These are phyloP conservation scores for Chroicocephalus ridibundus DNA, from an alignment of 2,113 vertebrate species.

Conservation along the genomic window DNA sequence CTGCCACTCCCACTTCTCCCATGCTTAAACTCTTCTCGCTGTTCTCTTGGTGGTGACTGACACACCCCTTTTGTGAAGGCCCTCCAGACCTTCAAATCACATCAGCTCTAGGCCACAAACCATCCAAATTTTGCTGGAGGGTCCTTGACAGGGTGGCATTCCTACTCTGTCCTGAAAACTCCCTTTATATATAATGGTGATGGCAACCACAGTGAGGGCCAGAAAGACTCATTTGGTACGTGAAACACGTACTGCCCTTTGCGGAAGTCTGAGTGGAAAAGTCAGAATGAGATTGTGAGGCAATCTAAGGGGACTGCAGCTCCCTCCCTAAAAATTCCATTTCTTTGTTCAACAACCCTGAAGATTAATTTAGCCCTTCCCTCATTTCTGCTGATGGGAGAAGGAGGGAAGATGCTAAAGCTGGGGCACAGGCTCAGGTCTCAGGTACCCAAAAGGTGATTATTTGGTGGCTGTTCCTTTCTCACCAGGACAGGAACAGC, in stretches of 20 bases:
- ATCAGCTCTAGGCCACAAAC: neutral
- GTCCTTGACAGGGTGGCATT: neutral
- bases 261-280: neutral
- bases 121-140: neutral
- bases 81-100: neutral
- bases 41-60: neutral
- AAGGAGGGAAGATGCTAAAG: neutral
- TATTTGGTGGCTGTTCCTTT: neutral
- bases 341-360: neutral
- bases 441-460: neutral
- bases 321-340: neutral
- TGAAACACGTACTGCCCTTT: neutral
- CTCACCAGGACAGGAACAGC: fast-evolving
- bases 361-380: neutral
- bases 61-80: fast-evolving
- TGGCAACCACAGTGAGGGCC: neutral
- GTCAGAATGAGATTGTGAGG: neutral
- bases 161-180: neutral
- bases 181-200: neutral
- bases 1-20: neutral
- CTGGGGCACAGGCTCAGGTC: neutral
- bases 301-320: neutral
- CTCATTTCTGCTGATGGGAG: neutral
- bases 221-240: neutral
- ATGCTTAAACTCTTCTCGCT: neutral